Evolutionary conservation across 2,888 invertebrate genomes (phyloP), one percentile per base, ranked within the genome.

Genomic region (Parasteatoda lunata): DNA sequence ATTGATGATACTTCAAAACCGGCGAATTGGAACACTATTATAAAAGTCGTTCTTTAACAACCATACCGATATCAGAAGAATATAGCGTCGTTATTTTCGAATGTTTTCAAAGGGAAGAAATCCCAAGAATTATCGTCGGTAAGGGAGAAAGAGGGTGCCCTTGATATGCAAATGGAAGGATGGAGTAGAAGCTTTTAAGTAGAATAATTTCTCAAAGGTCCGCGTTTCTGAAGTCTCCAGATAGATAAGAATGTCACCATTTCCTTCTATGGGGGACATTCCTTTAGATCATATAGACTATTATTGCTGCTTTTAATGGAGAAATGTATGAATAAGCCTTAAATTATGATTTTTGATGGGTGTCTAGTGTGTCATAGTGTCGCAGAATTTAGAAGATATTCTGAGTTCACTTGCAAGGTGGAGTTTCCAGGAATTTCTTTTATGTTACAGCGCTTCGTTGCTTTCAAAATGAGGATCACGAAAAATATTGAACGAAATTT

Each of bases 121-220:
- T 73, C 73, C 65, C 54, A 45, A 66, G 65, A 80, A 80, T 80
- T 66, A 73, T 80, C 73, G 52, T 72, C 66, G 65, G 66, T 66
- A 51, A 71, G 52, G n/a, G 73, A 71, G 65, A 51, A 64, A 15
- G 47, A 15, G n/a, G 64, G 30, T 48, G 15, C 52, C 82, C 72
- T 84, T 84, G 84, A 84, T 84, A 84, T 84, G 84, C 84, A 84
- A 84, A 84, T 84, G 77, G 75, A 64, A 64, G 64, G 59, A 11
- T 15, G 49, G 71, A 49, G 66, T 47, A 30, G 13, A 52, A 51
- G 13, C 52, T 77, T 52, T 49, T 84, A 84, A 77, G 84, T 68
- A 68, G 84, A 77, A 84, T 84, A 84, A 84, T 84, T 84, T 77
- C 72, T 84, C 66, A 77, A 73, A 70, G 54, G 83, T 15, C 49